Evolutionary conservation across 2,113 vertebrate species (phyloP).

Genomic region (Hoplias malabaricus): DNA sequence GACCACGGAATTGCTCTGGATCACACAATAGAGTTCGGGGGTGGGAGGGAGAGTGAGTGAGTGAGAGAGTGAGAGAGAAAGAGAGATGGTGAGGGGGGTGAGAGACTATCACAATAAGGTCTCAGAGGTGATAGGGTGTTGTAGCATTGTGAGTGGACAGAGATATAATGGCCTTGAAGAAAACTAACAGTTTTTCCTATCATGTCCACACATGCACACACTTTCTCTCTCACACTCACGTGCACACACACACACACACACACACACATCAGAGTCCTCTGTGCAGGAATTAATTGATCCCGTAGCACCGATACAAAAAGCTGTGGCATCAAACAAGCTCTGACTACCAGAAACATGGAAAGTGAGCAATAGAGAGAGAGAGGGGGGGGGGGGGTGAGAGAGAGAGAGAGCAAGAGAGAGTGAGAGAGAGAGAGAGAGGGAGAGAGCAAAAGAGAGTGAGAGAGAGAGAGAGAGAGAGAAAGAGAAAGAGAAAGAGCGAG

Average conservation of each 20-base stretch:
- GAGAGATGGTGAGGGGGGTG: no score
- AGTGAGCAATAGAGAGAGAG: background rate
- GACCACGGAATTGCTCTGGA: constrained; percentile 8
- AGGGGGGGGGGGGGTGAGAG: constrained; percentile 1
- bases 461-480: constrained; percentile 1
- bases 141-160: constrained; percentile 4
- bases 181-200: background rate
- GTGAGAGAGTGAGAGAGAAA: no score
- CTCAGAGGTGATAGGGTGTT: constrained; percentile 16
- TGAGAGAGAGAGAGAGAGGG: no score
- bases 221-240: background rate
- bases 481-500: no score
- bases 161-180: background rate
- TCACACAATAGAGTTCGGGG: constrained; percentile 12
- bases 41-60: constrained; percentile 12
- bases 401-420: background rate
- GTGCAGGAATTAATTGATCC: constrained; percentile 51
- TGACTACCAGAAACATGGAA: constrained; percentile 17
- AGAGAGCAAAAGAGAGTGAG: background rate
- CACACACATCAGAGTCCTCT: constrained; percentile 40
- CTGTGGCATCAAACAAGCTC: constrained; percentile 36
- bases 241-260: background rate
- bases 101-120: background rate
- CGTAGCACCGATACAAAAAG: constrained; percentile 44
- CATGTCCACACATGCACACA: background rate